Percentiles rank a stretch among this genome's conserved stretches.
Evolutionary conservation across 2,113 vertebrate genomes (phyloP).

Genomic region (Pygoscelis antarcticus): DNA sequence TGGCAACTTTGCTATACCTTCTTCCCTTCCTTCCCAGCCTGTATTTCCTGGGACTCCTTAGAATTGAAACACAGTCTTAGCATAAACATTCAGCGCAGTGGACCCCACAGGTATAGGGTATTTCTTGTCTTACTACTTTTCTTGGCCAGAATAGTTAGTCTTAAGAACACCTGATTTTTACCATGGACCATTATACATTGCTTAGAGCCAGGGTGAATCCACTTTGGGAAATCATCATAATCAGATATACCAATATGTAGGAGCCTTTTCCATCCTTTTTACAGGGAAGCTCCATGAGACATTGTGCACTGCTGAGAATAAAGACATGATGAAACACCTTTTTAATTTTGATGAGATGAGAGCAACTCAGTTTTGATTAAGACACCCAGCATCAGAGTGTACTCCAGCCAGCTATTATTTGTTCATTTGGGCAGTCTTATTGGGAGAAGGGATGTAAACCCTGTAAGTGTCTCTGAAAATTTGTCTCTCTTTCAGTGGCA

Average conservation of each 20-base stretch:
- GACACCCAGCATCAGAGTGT: background rate
- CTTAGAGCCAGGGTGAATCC: background rate
- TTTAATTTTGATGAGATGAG: background rate
- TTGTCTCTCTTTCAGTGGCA: background rate
- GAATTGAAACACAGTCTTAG: background rate
- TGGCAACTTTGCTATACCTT: background rate
- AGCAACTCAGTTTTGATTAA: background rate
- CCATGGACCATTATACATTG: background rate
- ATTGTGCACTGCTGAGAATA: background rate
- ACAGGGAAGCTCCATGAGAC: background rate
- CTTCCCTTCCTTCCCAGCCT: fast-evolving
- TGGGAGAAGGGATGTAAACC: background rate
- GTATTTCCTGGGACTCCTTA: background rate
- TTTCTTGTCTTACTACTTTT: background rate
- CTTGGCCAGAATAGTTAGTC: background rate
- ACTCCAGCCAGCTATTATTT: background rate
- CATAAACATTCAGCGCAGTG: background rate
- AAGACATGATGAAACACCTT: background rate
- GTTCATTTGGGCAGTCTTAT: background rate
- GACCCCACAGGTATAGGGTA: background rate
- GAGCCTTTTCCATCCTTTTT: background rate
- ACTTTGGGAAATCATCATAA: background rate
- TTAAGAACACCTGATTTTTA: background rate
- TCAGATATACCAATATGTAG: background rate
- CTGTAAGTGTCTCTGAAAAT: background rate